Evolutionary conservation across 2,113 vertebrate genomes (phyloP).

Genomic region (Tapirus terrestris): DNA sequence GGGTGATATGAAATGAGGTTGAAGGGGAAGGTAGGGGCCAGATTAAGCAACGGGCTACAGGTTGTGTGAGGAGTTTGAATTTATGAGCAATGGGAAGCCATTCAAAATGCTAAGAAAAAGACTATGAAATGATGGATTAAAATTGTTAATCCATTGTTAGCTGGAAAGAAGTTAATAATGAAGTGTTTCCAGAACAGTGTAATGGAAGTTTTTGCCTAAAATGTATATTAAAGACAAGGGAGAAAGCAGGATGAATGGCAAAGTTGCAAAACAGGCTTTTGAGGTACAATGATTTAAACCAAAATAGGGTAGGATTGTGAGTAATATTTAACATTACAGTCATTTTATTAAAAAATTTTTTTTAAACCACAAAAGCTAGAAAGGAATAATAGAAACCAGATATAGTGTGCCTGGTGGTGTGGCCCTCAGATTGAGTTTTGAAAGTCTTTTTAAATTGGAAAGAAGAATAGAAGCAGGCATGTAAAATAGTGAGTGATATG

Average conservation of each 20-base stretch:
- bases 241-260: neutral
- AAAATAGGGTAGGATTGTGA: neutral
- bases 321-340: neutral
- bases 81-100: neutral
- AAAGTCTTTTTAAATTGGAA: conserved; percentile 42
- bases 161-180: conserved; percentile 51
- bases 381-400: conserved; percentile 27
- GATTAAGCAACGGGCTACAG: neutral
- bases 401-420: neutral
- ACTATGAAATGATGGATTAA: conserved; percentile 21
- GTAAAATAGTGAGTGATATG: conserved; percentile 12
- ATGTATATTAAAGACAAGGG: neutral
- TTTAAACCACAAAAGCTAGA: neutral
- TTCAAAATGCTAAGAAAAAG: neutral
- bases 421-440: neutral
- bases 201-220: conserved; percentile 42
- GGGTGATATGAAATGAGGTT: neutral
- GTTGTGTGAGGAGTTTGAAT: neutral
- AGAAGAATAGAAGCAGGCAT: conserved; percentile 4
- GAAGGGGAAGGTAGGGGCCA: neutral
- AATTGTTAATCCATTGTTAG: neutral
- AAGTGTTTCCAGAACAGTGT: conserved; percentile 8
- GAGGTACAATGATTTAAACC: neutral
- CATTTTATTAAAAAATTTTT: neutral
- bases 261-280: neutral